Percentiles rank a stretch among this genome's conserved stretches.
Evolutionary conservation across 2,113 vertebrate genomes (phyloP).

Genomic region (Aleadryas rufinucha): DNA sequence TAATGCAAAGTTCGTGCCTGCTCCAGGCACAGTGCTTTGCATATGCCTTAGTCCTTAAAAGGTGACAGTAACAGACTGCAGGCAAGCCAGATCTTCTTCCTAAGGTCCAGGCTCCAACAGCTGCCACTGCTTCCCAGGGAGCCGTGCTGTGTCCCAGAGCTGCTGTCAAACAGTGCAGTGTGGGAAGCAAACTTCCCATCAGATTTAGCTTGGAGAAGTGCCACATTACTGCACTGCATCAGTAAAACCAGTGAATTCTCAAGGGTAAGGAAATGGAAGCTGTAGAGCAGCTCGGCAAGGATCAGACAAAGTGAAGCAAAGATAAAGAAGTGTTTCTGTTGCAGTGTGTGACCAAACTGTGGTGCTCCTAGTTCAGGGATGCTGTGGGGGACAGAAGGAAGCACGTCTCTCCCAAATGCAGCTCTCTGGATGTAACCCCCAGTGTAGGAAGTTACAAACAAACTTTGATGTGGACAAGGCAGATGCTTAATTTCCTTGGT

Average conservation of each 20-base stretch:
- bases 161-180: rapidly evolving
- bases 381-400: neutral
- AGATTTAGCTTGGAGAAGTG: neutral
- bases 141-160: neutral
- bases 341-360: neutral
- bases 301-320: neutral
- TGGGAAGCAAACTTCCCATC: neutral
- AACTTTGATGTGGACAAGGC: neutral
- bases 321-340: neutral
- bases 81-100: neutral
- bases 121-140: neutral
- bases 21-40: neutral
- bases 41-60: neutral
- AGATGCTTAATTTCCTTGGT: neutral
- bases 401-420: neutral
- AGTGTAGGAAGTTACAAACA: neutral
- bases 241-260: neutral
- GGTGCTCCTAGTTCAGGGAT: neutral
- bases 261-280: neutral
- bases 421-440: neutral
- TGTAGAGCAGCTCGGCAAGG: neutral
- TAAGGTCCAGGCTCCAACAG: neutral
- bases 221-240: neutral
- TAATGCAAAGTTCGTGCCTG: neutral
- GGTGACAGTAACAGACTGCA: neutral